Evolutionary conservation across 2,888 invertebrate species (phyloP), one percentile per base, ranked within the genome.

Genomic region (Cataglyphis altisquamis): DNA sequence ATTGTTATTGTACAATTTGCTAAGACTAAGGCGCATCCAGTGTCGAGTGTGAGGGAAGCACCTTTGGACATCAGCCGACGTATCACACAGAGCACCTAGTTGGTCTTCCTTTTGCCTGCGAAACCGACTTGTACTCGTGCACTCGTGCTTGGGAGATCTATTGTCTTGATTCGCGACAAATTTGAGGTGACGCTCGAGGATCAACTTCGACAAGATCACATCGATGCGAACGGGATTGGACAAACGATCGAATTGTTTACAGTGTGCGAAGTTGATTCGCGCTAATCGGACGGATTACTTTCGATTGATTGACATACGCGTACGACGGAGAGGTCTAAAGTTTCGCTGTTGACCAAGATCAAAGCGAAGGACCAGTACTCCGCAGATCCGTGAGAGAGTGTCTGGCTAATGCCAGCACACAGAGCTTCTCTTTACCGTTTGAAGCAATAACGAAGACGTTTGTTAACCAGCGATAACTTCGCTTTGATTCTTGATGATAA

Each of bases 1-100:
- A 94, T 94, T 94, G 94, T 94, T 94, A 94, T 94, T 94, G 94
- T 94, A 94, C 94, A 94, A 94, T 94, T 94, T 94, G 93, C 94
- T 91, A 93, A 93, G 93, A 93, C 93, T 90, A 89, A 93, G 92
- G 91, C 90, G 90, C 87, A 88, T 86, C 87, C 87, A 89, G 89
- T 87, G 91, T 86, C 88, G 90, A 92, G 94, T 93, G 94, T 90
- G 92, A 92, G 93, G 90, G 88, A 93, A 93, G 93, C 93, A 94
- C 94, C 94, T 94, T 94, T 94, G 94, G 94, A 94, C 94, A 94
- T 94, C 94, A 94, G 93, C 91, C 87, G 66, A 78, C 90, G 91
- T 93, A 94, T 93, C 93, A 90, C 92, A 93, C 91, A 92, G 92
- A 92, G 89, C 90, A 86, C 90, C 89, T 89, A 84, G 83, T 85